phyloP scores from a whole-genome alignment of 2,113 vertebrate species.

The Chlorodrepanis virens region DNA sequence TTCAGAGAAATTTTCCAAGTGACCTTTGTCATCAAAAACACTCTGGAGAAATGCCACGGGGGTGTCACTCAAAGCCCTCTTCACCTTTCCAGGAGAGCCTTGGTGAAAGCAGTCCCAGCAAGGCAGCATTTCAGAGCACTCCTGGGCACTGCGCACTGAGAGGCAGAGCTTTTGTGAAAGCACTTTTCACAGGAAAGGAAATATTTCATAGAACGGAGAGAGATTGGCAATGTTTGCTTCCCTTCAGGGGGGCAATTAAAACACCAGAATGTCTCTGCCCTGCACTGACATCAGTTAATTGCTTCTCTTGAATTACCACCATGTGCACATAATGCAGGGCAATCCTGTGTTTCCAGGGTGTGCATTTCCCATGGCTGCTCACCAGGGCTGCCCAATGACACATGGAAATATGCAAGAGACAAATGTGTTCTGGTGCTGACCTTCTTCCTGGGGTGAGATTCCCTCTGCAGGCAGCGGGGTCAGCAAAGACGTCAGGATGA shows the following conservation, averaged over 20 bases:
- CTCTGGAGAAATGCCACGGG: rapidly evolving
- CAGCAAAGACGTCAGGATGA: neutral
- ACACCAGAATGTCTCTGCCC: neutral
- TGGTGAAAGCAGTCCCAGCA: neutral
- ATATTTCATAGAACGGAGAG: neutral
- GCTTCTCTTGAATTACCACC: neutral
- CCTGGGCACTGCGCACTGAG: neutral
- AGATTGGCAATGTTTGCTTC: neutral
- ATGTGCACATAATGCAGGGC: neutral
- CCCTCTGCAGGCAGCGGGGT: neutral
- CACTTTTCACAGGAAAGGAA: neutral
- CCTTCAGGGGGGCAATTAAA: neutral
- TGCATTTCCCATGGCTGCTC: neutral
- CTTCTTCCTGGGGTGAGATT: neutral
- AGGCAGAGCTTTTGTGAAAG: neutral
- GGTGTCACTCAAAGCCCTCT: neutral
- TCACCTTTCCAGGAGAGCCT: neutral
- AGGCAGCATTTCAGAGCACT: neutral
- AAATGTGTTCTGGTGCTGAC: neutral
- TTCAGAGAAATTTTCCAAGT: neutral
- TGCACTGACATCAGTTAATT: neutral
- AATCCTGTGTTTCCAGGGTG: neutral
- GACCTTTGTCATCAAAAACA: neutral
- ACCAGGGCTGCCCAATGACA: neutral
- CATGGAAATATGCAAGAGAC: neutral